Evolutionary conservation across 2,113 vertebrate species (phyloP).

Genomic region (Eonycteris spelaea): DNA sequence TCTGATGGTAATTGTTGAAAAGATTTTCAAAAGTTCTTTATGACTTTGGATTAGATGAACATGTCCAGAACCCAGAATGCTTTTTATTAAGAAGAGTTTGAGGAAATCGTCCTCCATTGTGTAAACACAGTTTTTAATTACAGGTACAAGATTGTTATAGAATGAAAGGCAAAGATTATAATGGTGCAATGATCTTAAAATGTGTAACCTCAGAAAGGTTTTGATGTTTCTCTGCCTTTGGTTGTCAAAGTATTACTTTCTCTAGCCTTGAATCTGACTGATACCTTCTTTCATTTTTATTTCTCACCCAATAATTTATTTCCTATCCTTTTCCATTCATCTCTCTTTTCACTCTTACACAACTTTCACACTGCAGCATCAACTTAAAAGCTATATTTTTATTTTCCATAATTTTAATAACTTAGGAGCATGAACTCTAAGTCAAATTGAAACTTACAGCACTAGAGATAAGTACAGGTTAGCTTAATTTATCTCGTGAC

Average conservation of each 20-base stretch:
- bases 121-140: not conserved
- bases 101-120: not conserved
- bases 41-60: not conserved
- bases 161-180: not conserved
- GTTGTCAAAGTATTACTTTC: not conserved
- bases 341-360: not conserved
- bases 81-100: not conserved
- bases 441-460: not conserved
- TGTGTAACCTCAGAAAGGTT: not conserved
- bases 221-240: not conserved
- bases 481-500: not conserved
- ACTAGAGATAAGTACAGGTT: not conserved
- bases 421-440: not conserved
- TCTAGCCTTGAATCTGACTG: not conserved
- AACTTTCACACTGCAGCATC: not conserved
- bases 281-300: not conserved
- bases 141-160: not conserved
- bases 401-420: not conserved
- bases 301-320: not conserved
- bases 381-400: not conserved
- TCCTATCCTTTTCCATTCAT: not conserved
- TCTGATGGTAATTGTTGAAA: not conserved
- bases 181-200: not conserved
- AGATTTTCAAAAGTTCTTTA: not conserved
- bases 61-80: not conserved